Evolutionary conservation across 2,888 invertebrate genomes (phyloP).

Genomic region (Himalopsyche japonica): DNA sequence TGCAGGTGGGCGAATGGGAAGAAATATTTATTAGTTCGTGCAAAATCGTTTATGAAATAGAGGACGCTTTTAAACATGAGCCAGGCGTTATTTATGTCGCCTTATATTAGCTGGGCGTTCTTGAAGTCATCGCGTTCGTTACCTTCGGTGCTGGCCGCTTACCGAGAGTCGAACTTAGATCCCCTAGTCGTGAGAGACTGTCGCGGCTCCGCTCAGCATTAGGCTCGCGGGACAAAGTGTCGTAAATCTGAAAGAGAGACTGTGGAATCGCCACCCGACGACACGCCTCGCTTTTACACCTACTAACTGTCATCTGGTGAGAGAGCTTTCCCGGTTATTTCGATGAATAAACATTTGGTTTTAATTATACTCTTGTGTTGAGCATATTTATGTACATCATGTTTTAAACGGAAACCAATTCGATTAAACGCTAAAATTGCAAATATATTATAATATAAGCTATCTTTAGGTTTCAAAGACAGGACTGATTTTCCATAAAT

Average conservation of each 20-base stretch:
- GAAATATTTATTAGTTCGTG: background rate
- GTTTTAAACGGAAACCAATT: too few relatives aligned
- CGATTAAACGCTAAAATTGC: too few relatives aligned
- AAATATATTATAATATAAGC: too few relatives aligned
- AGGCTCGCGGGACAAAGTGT: conserved; percentile 22
- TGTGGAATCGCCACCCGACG: background rate
- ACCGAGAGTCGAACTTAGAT: background rate
- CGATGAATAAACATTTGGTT: too few relatives aligned
- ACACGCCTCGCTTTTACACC: background rate
- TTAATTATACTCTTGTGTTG: too few relatives aligned
- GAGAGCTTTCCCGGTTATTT: background rate
- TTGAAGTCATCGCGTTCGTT: background rate
- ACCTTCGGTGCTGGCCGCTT: background rate
- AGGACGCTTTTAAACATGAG: background rate
- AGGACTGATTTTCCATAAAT: too few relatives aligned
- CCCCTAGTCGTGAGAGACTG: conserved; percentile 14
- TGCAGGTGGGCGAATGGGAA: background rate
- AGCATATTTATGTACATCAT: too few relatives aligned
- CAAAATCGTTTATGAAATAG: background rate
- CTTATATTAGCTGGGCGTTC: background rate
- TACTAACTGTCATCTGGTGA: background rate
- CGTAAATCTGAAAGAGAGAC: conserved; percentile 11
- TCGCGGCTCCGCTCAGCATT: background rate
- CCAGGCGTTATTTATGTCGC: background rate
- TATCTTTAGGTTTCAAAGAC: too few relatives aligned